Conservation (phyloP, 2,888 invertebrate species). For the Lobophora halterata region DNA sequence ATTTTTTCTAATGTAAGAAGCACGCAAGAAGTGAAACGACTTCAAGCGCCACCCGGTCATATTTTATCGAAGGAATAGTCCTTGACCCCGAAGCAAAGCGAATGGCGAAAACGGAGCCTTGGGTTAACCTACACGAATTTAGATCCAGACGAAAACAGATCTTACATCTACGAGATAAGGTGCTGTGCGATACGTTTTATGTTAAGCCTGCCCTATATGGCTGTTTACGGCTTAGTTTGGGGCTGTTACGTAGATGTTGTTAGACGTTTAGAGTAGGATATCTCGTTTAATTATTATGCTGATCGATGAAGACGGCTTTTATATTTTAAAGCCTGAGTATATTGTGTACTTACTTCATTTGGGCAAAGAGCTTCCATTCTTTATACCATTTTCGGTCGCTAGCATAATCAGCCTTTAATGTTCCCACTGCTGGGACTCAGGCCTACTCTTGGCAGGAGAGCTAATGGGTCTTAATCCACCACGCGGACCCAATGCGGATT, state of each 20-base stretch:
- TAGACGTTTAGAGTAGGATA: constrained; percentile 12
- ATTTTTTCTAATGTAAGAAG: too few relatives aligned
- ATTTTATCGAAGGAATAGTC: constrained; percentile 23
- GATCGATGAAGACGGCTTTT: constrained; percentile 1
- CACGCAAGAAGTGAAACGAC: constrained; percentile 11
- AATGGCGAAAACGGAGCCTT: constrained; percentile 19
- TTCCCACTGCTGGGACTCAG: too few relatives aligned
- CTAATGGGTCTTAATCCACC: too few relatives aligned
- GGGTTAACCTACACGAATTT: constrained; percentile 3
- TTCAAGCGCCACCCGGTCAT: constrained; percentile 17
- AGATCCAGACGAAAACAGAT: constrained; percentile 8
- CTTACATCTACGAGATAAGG: constrained; percentile 14
- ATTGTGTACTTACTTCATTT: too few relatives aligned
- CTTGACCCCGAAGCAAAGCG: constrained; percentile 20
- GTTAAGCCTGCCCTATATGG: constrained; percentile 16
- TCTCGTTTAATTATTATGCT: constrained; percentile 10
- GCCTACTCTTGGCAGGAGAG: too few relatives aligned
- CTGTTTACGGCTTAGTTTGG: constrained; percentile 18
- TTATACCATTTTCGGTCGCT: too few relatives aligned
- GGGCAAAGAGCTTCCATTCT: too few relatives aligned
- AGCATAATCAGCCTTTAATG: too few relatives aligned
- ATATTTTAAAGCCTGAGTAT: too few relatives aligned
- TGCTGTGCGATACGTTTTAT: constrained; percentile 10
- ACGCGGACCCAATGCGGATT: too few relatives aligned
- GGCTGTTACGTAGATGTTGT: constrained; percentile 12